Conservation (phyloP, 2,113 vertebrate species). For the Asarcornis scutulata region DNA sequence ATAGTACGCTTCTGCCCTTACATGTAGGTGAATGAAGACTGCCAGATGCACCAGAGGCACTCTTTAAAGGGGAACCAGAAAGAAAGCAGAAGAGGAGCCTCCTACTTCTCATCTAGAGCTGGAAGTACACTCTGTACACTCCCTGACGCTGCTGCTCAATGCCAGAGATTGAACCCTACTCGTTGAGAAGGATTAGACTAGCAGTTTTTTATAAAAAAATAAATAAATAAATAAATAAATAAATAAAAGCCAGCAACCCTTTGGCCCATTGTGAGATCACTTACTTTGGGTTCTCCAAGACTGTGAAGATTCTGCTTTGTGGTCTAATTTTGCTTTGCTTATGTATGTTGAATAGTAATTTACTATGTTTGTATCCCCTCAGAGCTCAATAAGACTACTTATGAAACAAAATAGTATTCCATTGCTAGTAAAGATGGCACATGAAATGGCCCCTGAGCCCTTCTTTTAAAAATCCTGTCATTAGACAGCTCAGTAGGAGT, state of each 20-base stretch:
- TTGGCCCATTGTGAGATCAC: background rate
- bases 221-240: background rate
- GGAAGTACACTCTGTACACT: constrained; percentile 50
- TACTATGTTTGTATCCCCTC: background rate
- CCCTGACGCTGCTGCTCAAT: background rate
- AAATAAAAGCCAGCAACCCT: background rate
- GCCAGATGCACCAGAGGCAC: background rate
- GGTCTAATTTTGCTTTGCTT: background rate
- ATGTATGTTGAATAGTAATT: background rate
- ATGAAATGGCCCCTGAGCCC: background rate
- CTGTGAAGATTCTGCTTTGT: background rate
- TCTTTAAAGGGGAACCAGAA: constrained; percentile 4
- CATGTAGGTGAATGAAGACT: background rate
- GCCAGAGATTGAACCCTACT: background rate
- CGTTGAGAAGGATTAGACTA: background rate
- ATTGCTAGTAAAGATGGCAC: background rate
- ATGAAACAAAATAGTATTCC: background rate
- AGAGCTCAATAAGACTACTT: background rate
- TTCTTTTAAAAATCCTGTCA: background rate
- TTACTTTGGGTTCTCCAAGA: background rate
- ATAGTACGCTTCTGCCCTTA: background rate
- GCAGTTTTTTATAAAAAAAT: background rate
- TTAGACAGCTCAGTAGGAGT: background rate
- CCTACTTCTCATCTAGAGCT: background rate
- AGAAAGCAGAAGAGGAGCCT: background rate